Percentiles rank a stretch among this genome's conserved stretches.
phyloP scores from a whole-genome alignment of 2,797 vertebrate genomes.

The Toxotes lorentzi region DNA sequence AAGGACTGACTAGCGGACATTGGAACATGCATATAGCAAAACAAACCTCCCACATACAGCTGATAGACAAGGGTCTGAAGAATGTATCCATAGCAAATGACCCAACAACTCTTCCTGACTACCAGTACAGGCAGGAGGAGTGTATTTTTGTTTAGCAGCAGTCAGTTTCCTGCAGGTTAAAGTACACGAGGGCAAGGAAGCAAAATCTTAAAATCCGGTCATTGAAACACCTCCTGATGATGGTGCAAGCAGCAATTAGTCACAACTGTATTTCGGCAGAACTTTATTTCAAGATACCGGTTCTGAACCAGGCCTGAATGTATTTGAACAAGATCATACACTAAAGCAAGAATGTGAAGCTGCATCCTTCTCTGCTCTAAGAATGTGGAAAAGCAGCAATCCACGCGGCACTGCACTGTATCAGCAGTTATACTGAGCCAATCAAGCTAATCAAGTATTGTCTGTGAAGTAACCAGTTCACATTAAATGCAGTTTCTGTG shows the following conservation, averaged over 20 bases:
- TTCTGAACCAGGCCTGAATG: background rate
- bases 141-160: background rate
- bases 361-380: background rate
- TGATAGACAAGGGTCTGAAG: background rate
- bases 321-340: background rate
- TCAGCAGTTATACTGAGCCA: background rate
- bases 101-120: too few relatives aligned
- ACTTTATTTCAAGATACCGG: background rate
- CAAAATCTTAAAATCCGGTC: background rate
- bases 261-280: background rate
- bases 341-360: background rate
- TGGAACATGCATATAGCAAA: background rate
- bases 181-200: background rate
- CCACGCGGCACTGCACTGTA: too few relatives aligned
- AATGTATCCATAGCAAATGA: background rate
- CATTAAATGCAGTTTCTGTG: background rate
- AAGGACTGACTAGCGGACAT: background rate
- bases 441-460: background rate
- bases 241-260: background rate
- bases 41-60: background rate
- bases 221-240: background rate
- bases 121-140: background rate
- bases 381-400: background rate
- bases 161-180: slow-evolving; percentile 7
- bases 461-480: background rate